A percentile compares a stretch with the other conserved stretches of the same genome.
These are phyloP conservation scores for Zaprionus nigranus DNA, from an alignment of 1,140 invertebrate species.

Conservation along the genomic window DNA sequence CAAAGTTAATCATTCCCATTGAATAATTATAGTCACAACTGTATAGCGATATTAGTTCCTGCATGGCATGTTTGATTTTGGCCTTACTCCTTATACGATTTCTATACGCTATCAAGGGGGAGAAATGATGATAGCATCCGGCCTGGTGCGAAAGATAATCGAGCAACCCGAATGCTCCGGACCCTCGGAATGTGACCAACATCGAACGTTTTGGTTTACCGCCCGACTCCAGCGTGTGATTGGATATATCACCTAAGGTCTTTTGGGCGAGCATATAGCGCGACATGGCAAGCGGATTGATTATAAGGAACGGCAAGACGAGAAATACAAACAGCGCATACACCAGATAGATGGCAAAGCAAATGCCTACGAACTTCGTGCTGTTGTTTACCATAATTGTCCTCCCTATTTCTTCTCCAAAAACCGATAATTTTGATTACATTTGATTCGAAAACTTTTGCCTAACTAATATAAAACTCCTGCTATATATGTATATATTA, in stretches of 20 bases:
- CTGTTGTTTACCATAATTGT: constrained; percentile 42
- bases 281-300: constrained; percentile 49
- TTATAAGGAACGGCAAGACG: constrained; percentile 52
- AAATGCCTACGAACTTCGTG: constrained; percentile 56
- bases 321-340: constrained; percentile 60
- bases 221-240: constrained; percentile 50
- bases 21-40: constrained; percentile 61
- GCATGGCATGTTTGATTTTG: constrained; percentile 8
- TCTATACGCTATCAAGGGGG: constrained; percentile 47
- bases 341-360: constrained; percentile 51
- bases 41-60: constrained; percentile 40
- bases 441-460: background rate
- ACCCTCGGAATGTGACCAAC: constrained; percentile 63
- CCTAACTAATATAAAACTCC: background rate
- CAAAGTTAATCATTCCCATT: constrained; percentile 42
- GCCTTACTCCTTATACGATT: constrained; percentile 2
- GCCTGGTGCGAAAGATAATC: constrained; percentile 50
- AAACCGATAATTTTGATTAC: constrained; percentile 25
- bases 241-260: constrained; percentile 48
- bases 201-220: constrained; percentile 55
- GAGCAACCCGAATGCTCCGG: constrained; percentile 53
- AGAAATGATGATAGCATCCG: constrained; percentile 64
- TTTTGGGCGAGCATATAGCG: constrained; percentile 28
- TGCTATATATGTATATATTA: too few species aligned
- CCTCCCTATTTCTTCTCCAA: background rate